Evolutionary conservation across 1,140 invertebrate species (phyloP).

Genomic region (Ooceraea biroi): DNA sequence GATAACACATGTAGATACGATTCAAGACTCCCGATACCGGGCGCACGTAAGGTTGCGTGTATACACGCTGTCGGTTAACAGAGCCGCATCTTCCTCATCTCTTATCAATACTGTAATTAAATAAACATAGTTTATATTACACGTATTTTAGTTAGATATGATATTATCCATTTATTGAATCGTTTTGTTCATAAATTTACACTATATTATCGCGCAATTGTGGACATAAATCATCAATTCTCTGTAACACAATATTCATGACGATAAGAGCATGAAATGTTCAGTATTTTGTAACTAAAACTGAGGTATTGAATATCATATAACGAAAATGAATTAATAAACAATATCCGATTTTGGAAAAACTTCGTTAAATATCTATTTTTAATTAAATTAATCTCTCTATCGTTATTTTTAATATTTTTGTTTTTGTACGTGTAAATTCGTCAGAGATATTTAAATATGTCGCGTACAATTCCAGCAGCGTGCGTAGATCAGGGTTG

Average conservation of each 20-base stretch:
- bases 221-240: neutral
- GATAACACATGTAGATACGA: conserved; percentile 21
- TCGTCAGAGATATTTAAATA: conserved; percentile 16
- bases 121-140: neutral
- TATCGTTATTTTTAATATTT: too few relatives aligned
- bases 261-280: neutral
- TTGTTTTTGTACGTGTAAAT: conserved; percentile 6
- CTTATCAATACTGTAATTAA: conserved; percentile 45
- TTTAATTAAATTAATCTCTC: neutral
- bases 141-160: neutral
- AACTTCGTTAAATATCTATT: conserved; percentile 2
- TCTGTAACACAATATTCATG: neutral
- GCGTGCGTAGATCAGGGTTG: neutral
- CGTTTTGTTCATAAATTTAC: neutral
- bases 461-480: neutral
- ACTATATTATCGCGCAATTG: neutral
- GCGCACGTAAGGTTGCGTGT: neutral
- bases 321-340: neutral
- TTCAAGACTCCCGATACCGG: neutral
- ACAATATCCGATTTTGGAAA: neutral
- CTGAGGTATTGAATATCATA: neutral
- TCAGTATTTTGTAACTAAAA: neutral
- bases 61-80: conserved; percentile 32
- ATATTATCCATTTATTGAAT: neutral
- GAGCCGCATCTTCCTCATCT: conserved; percentile 54